Base-by-base conservation (phyloP, 2,888 invertebrate species). In the Melipona bicolor region DNA sequence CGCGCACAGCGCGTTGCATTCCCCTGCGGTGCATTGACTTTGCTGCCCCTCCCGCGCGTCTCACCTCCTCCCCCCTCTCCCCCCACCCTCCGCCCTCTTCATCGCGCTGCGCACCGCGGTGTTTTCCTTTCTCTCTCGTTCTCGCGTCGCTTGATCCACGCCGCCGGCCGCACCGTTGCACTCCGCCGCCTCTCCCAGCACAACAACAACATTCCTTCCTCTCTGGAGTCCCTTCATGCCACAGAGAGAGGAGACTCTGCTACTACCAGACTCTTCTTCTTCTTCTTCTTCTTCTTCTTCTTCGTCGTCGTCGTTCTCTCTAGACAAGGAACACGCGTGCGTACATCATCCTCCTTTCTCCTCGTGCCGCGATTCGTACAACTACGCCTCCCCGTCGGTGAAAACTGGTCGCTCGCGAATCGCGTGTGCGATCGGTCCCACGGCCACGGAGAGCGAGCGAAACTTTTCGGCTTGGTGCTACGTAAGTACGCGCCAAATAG, bases 21-120 rank as follows among this genome's bases (percentile, higher is more conserved):
- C 93, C 92, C 93, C 92, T 90, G 92, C 90, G 92, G 94, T 94
- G 93, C 94, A 94, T 94, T 94, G 93, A 94, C 94, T 94, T 92
- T 89, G 90, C 89, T 81, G 88, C 88, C 90, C 90, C 86, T 87
- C 89, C 85, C 79, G 81, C 76, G 75, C 79, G 70, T 75, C 72
- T 70, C 50, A 56, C 50, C 74, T 76, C 76, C 67, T 62, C 67
- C 54, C 67, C 68, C 74, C 62, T 75, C 54, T 79, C 67, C 77
- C 72, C 75, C 62, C 80, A 59, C 77, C 75, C 83, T 72, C 72
- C 61, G 76, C 0, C 17, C 68, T 65, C 78, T 64, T 79, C 68
- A 75, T 71, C 73, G 70, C 81, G 64, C 73, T 77, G 83, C 32
- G 83, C 32, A 24, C 72, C 73, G 78, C n/a, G n/a, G n/a, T 71